phyloP scores from a whole-genome alignment of 2,797 vertebrate species.

The Heterohyrax brucei region DNA sequence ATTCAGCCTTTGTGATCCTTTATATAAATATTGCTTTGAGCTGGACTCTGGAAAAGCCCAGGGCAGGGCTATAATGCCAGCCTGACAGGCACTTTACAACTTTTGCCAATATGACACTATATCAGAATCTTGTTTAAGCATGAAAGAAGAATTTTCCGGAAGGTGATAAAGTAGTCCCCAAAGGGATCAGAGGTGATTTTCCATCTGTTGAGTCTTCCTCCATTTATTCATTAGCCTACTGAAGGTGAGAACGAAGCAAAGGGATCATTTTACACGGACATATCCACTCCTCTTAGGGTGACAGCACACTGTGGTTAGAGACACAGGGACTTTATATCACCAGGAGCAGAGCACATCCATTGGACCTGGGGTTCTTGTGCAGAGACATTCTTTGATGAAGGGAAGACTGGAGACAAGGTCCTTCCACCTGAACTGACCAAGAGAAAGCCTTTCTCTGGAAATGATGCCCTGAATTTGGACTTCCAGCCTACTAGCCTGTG shows the following conservation, averaged over 20 bases:
- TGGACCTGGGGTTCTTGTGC: no score
- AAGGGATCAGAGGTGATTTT: conserved; percentile 61
- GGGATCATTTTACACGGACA: not conserved
- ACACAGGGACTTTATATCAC: no score
- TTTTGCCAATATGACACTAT: conserved; percentile 64
- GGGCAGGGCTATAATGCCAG: conserved; percentile 64
- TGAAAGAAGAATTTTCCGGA: conserved; percentile 77
- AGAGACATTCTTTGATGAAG: no score
- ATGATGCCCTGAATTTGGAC: no score
- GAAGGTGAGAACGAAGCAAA: conserved; percentile 51
- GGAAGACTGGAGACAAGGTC: no score
- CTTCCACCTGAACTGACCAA: no score
- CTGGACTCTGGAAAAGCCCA: conserved; percentile 58
- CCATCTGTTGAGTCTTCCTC: conserved; percentile 60
- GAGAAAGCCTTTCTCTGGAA: no score
- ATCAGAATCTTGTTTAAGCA: conserved; percentile 81
- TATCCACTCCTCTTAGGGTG: not conserved
- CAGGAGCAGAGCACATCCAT: no score
- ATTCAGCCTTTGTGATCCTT: conserved; percentile 60
- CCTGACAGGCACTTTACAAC: conserved; percentile 74
- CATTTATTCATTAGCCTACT: conserved; percentile 56
- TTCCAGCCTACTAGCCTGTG: no score
- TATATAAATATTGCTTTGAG: conserved; percentile 73
- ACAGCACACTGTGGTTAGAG: not conserved
- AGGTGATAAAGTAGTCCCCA: conserved; percentile 67